Evolutionary conservation across 2,113 vertebrate genomes (phyloP).

Genomic region (Pontoporia blainvillei): DNA sequence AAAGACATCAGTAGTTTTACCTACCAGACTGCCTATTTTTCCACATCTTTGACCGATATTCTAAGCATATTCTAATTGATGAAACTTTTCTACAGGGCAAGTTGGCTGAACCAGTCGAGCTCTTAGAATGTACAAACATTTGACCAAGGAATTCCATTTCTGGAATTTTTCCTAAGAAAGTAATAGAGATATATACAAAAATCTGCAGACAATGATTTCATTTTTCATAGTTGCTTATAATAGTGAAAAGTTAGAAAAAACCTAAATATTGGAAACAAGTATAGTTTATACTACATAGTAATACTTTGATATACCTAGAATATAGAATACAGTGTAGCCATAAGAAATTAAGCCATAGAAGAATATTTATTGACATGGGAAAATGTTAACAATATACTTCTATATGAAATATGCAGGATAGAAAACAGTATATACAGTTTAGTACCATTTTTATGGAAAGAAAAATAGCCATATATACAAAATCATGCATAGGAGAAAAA

Average conservation of each 20-base stretch:
- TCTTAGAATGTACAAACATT: neutral
- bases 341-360: slow-evolving; percentile 57
- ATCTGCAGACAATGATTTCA: neutral
- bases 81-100: neutral
- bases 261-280: neutral
- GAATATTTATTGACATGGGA: slow-evolving; percentile 72
- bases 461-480: slow-evolving; percentile 73
- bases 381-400: slow-evolving; percentile 70
- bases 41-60: neutral
- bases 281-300: neutral
- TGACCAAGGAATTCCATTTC: neutral
- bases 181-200: neutral
- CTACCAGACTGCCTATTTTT: neutral
- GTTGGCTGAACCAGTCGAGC: neutral
- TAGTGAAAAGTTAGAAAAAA: neutral
- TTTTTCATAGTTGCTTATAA: neutral
- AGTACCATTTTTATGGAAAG: slow-evolving; percentile 59
- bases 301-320: neutral
- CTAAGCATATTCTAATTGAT: neutral
- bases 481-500: slow-evolving; percentile 66
- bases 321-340: neutral
- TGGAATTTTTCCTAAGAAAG: neutral
- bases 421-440: slow-evolving; percentile 71
- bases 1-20: neutral
- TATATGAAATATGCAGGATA: slow-evolving; percentile 71